phyloP scores from a whole-genome alignment of 2,113 vertebrate species.

The Bos taurus region ARS-UCD2.0 NC_037352.1:39252001-39252500 shows the following conservation, averaged over 20 bases:
- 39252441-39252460: too few relatives aligned
- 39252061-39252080: neutral
- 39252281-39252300: accelerated
- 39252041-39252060: neutral
- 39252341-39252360: neutral
- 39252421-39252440: too few relatives aligned
- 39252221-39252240: neutral
- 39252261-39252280: neutral
- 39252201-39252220: neutral
- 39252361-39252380: neutral
- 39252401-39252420: too few relatives aligned
- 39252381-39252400: too few relatives aligned
- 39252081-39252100: neutral
- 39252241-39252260: neutral
- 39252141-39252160: neutral
- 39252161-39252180: accelerated
- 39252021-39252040: neutral
- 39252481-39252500: too few relatives aligned
- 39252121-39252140: neutral
- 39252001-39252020: neutral
- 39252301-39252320: accelerated
- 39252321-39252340: neutral
- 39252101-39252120: neutral
- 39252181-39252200: neutral
- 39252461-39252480: too few relatives aligned